Percentiles rank a stretch among this genome's conserved stretches.
Evolutionary conservation across 2,888 invertebrate species (phyloP).

Genomic region (Amphipoea oculea): DNA sequence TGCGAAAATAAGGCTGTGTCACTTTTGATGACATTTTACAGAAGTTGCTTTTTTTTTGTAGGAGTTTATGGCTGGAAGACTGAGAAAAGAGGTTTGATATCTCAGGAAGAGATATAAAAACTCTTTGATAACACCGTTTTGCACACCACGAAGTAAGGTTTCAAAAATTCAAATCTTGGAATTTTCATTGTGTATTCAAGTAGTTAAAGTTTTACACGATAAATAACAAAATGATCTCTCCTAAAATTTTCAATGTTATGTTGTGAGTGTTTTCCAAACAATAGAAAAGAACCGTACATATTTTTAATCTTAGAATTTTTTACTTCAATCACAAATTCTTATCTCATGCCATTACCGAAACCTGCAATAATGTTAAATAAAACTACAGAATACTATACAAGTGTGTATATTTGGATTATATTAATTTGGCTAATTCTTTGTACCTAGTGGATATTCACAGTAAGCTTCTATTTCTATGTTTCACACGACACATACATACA

Average conservation of each 20-base stretch:
- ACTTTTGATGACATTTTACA: constrained; percentile 41
- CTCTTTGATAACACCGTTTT: neutral
- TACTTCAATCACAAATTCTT: neutral
- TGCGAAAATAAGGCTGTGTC: constrained; percentile 49
- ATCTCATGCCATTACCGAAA: neutral
- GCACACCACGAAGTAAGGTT: neutral
- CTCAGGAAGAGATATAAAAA: neutral
- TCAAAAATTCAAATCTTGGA: too few species aligned
- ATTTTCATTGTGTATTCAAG: neutral
- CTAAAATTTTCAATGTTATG: neutral
- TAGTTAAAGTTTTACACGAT: neutral
- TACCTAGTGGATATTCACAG: constrained; percentile 73
- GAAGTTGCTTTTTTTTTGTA: constrained; percentile 17
- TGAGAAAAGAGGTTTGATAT: constrained; percentile 27
- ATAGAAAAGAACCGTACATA: neutral
- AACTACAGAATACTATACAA: constrained; percentile 57
- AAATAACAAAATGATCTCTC: neutral
- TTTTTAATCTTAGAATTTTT: neutral
- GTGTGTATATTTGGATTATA: constrained; percentile 75
- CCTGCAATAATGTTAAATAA: constrained; percentile 36
- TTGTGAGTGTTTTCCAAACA: neutral
- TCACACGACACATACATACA: constrained; percentile 53
- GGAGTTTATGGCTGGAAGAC: neutral
- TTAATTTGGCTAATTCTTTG: constrained; percentile 82
- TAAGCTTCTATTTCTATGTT: constrained; percentile 59